Evolutionary conservation across 2,888 invertebrate species (phyloP).

Genomic region (Catonia carolina): DNA sequence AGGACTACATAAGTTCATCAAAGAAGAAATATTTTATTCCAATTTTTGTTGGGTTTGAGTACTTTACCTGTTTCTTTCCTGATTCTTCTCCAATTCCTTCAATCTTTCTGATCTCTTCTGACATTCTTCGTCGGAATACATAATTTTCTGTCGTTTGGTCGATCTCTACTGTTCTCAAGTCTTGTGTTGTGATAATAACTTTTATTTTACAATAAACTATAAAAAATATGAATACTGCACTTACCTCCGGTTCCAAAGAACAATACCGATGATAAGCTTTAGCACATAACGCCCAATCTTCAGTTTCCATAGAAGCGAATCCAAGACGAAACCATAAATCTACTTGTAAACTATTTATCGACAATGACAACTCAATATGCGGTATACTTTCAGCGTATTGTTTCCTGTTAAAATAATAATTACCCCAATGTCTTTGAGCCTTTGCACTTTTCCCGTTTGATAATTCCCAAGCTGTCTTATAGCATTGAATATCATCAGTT

Average conservation of each 20-base stretch:
- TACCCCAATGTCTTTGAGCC: conserved; percentile 85
- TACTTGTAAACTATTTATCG: conserved; percentile 82
- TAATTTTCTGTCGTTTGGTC: too few species aligned
- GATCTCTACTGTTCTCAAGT: too few species aligned
- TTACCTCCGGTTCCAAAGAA: conserved; percentile 64
- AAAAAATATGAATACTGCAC: too few species aligned
- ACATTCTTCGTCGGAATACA: too few species aligned
- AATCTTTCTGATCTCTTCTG: too few species aligned
- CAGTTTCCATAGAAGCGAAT: conserved; percentile 69
- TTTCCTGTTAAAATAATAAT: conserved; percentile 65
- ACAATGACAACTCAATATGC: conserved; percentile 73
- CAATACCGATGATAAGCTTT: conserved; percentile 82
- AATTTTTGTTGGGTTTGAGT: too few species aligned
- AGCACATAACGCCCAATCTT: conserved; percentile 76
- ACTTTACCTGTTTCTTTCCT: too few species aligned
- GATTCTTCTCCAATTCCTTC: too few species aligned
- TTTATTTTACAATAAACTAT: too few species aligned
- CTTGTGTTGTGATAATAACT: too few species aligned
- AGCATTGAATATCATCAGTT: conserved; percentile 67
- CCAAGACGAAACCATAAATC: conserved; percentile 81
- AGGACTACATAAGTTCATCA: too few species aligned
- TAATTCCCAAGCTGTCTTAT: conserved; percentile 86
- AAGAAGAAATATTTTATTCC: too few species aligned
- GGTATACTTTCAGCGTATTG: conserved; percentile 70
- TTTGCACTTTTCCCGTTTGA: conserved; percentile 73